These are phyloP conservation scores for Lepidostoma basale DNA, from an alignment of 1,140 invertebrate genomes.

Conservation along the genomic window DNA sequence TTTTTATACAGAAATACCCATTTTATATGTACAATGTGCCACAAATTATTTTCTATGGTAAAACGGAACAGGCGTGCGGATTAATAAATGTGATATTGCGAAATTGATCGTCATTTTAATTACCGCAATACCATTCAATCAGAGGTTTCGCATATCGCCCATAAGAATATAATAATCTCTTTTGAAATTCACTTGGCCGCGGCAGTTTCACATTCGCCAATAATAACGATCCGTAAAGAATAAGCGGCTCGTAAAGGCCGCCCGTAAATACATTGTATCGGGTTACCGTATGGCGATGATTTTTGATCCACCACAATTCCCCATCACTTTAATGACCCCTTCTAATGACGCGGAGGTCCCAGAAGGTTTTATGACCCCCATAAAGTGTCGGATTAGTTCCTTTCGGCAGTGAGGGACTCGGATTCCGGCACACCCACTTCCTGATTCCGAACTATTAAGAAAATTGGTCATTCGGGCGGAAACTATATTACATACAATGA, in stretches of 20 bases:
- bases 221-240: constrained; percentile 34
- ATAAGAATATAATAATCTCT: neutral
- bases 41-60: neutral
- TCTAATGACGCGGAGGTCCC: constrained; percentile 31
- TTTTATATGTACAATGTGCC: neutral
- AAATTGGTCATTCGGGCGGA: no score
- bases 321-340: constrained; percentile 27
- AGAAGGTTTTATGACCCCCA: constrained; percentile 30
- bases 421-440: no score
- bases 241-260: constrained; percentile 25
- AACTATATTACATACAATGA: no score
- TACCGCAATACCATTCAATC: neutral
- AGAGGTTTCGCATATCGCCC: neutral
- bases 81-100: neutral
- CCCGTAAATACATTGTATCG: constrained; percentile 34
- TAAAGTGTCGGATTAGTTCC: constrained; percentile 34
- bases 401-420: constrained; percentile 3
- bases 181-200: constrained; percentile 5
- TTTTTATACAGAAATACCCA: no score
- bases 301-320: constrained; percentile 30
- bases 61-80: neutral
- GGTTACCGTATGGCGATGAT: constrained; percentile 31
- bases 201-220: constrained; percentile 15
- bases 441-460: no score
- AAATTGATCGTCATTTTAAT: neutral